phyloP scores from a whole-genome alignment of 2,113 vertebrate species.

The Sciurus niger region DNA sequence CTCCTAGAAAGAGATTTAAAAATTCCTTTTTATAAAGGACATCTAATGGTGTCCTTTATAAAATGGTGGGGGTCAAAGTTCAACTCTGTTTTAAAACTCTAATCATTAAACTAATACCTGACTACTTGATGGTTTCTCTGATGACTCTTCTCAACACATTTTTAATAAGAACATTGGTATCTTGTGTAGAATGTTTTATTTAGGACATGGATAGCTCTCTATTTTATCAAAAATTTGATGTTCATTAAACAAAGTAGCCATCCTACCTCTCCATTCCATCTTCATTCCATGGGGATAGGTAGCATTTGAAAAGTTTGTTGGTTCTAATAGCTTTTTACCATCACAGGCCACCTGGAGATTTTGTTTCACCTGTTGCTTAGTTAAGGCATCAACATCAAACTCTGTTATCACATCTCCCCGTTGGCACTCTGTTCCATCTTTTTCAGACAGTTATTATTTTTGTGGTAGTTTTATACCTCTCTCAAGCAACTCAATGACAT shows the following conservation, averaged over 20 bases:
- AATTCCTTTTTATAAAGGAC: not conserved
- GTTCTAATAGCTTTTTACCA: not conserved
- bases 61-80: not conserved
- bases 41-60: not conserved
- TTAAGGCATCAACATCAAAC: not conserved
- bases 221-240: conserved; percentile 43
- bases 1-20: not conserved
- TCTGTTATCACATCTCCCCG: not conserved
- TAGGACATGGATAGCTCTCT: not conserved
- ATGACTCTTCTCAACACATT: conserved; percentile 17
- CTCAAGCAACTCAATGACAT: not conserved
- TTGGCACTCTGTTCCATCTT: not conserved
- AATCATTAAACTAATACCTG: conserved; percentile 32
- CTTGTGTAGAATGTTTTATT: conserved; percentile 37
- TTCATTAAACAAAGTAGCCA: conserved; percentile 7
- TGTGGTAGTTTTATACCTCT: not conserved
- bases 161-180: not conserved
- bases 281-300: not conserved
- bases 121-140: not conserved
- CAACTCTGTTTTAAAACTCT: not conserved
- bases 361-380: not conserved
- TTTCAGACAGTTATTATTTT: not conserved
- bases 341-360: not conserved
- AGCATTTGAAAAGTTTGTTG: conserved; percentile 1
- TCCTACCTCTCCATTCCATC: not conserved